These are phyloP conservation scores for Euura lappo DNA, from an alignment of 1,140 invertebrate species.

Conservation along the genomic window DNA sequence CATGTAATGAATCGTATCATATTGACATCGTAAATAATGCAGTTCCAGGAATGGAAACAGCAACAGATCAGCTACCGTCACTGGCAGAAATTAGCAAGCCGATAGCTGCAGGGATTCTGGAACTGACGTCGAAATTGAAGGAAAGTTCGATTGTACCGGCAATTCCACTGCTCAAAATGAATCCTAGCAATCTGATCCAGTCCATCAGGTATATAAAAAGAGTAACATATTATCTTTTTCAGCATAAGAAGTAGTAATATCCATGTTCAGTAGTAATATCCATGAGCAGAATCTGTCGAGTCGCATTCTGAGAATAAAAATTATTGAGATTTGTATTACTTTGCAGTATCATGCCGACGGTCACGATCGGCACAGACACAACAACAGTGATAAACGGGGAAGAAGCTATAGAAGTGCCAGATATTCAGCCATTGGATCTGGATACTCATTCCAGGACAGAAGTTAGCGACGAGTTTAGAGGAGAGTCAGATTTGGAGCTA, in stretches of 20 bases:
- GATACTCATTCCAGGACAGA: slow-evolving; percentile 43
- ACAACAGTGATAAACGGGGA: slow-evolving; percentile 58
- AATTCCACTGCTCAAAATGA: slow-evolving; percentile 55
- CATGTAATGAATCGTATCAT: too few relatives aligned
- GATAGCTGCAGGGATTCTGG: slow-evolving; percentile 48
- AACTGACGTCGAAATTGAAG: slow-evolving; percentile 53
- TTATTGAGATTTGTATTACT: neutral
- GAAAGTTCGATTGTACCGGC: slow-evolving; percentile 53
- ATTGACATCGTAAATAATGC: neutral
- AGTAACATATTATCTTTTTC: neutral
- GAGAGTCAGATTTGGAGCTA: slow-evolving; percentile 5
- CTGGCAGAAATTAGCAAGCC: slow-evolving; percentile 53
- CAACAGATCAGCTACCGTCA: slow-evolving; percentile 40
- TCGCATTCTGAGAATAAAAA: too few relatives aligned
- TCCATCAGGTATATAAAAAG: slow-evolving; percentile 46
- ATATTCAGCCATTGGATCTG: slow-evolving; percentile 49
- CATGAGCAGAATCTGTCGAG: neutral
- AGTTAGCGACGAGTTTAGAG: slow-evolving; percentile 46
- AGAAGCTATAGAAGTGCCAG: slow-evolving; percentile 62
- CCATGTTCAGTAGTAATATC: slow-evolving; percentile 9
- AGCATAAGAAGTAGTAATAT: neutral
- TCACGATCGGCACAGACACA: slow-evolving; percentile 48
- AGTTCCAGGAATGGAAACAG: slow-evolving; percentile 31
- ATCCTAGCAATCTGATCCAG: slow-evolving; percentile 49
- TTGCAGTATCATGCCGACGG: slow-evolving; percentile 42